Base-by-base conservation (phyloP, 2,113 vertebrate species). In the Dunckerocampus dactyliophorus region DNA sequence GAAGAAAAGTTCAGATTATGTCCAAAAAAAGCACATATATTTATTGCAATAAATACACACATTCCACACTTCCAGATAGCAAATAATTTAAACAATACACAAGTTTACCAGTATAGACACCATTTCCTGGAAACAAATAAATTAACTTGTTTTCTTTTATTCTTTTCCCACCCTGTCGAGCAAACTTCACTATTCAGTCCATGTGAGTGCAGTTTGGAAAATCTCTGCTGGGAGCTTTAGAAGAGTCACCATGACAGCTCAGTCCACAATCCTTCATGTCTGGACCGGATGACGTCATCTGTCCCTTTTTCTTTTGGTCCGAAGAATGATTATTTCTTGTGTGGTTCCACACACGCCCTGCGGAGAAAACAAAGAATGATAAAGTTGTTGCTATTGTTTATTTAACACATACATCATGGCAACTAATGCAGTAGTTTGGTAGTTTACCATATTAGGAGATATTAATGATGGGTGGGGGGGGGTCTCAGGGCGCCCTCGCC, bases 41-140 rank as follows among this genome's bases (percentile, higher is more conserved):
- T 91, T 93, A 91, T 91, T 88, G 83, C 91, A 95, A 96, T 97
- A 97, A 97, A 97, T 95, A 98, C 88, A 92, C 57, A 63, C 93
- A 93, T 92, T 93, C 93, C 92, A 95, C 89, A 90, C 66, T 82
- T 82, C 86, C 86, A 91, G 89, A 90, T 53, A 69, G 61, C 51
- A 69, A 94, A 95, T 96, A 97, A 98, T 86, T 95, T 95, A 96
- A 92, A 87, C 28, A 79, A 80, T 34, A 74, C 42, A 71, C 80
- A 34, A 34, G 75, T 79, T 83, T 70, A 67, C 82, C 81, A 80
- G 71, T 72, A 34, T 5, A 78, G 15, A 81, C 48, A 77, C 55
- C 54, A 62, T 43, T 63, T 65, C 51, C 60, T 82, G 81, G 72
- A 81, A 85, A 86, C 75, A 81, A 89, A 90, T 89, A 91, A 91